A percentile compares a stretch with the other conserved stretches of the same genome.
Conservation (phyloP, 92 coral and sea anemone species). For the Phenganax marumi region DNA sequence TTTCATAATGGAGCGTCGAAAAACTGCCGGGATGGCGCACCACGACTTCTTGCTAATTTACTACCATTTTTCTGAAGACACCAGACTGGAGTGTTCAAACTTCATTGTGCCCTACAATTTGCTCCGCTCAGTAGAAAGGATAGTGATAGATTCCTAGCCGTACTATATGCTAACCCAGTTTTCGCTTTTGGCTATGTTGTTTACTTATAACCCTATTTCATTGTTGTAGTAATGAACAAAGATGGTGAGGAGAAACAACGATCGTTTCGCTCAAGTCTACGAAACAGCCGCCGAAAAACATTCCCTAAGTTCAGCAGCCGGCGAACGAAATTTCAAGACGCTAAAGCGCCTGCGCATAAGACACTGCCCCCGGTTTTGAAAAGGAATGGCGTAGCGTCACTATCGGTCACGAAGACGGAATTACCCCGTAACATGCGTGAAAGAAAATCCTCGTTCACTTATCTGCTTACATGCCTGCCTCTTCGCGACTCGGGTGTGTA, state of each 20-base stretch:
- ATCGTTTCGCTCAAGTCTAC: conserved; percentile 19
- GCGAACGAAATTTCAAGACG: conserved; percentile 31
- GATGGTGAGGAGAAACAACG: conserved; percentile 31
- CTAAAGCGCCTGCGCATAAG: background rate
- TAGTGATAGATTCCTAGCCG: too few species aligned
- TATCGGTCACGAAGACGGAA: conserved; percentile 2
- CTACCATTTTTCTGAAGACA: too few species aligned
- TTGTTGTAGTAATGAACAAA: conserved; percentile 20
- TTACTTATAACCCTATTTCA: background rate
- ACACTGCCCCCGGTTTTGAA: too few species aligned
- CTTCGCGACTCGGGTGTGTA: conserved; percentile 21
- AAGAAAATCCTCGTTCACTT: conserved; percentile 23
- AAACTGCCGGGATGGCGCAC: too few species aligned
- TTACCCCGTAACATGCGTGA: background rate
- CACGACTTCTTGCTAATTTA: too few species aligned
- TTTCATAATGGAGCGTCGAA: too few species aligned
- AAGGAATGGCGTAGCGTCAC: background rate
- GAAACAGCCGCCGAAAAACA: conserved; percentile 25
- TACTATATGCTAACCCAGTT: background rate
- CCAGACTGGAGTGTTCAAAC: too few species aligned
- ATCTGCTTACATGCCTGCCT: conserved; percentile 18
- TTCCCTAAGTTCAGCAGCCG: conserved; percentile 39
- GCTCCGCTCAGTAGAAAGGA: too few species aligned
- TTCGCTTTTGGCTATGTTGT: background rate
- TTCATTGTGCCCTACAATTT: too few species aligned